Base-by-base conservation (phyloP, 2,113 vertebrate species). In the Azemiops feae region DNA sequence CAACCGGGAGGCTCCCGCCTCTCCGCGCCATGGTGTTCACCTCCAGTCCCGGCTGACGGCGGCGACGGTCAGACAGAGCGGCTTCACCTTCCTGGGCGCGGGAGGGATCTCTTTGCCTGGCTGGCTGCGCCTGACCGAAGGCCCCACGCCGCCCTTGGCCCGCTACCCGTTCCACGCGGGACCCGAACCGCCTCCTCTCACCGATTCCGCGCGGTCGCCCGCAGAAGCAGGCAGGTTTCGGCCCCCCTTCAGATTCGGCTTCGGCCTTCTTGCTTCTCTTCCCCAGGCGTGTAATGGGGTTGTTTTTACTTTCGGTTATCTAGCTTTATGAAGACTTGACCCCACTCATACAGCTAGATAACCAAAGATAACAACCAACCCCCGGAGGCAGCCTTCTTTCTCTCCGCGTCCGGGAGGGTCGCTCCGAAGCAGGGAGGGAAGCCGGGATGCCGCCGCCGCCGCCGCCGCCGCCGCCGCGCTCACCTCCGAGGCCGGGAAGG, bases 231-330 rank as follows among this genome's bases (percentile, higher is more conserved):
- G 1, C n/a, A 0, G n/a, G 69, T 7, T 18, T 14, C 5, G 69
- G n/a, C 6, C 5, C 74, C 74, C 9, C 74, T 81, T 8, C 74
- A 1, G n/a, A 20, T 1, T 6, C 7, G 69, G 16, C 69, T 39
- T 74, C 89, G 92, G 57, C 94, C 95, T 89, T 69, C 91, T 92
- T 93, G 85, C 93, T 95, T 94, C 94, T 96, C 95, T 95, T 95
- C 96, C 96, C 97, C 98, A 98, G 99, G 98, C 98, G 99, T 98
- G 99, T 98, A 99, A 98, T 99, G 99, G 99, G 99, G 99, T 99
- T 99, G 98, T 99, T 99, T 98, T 99, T 98, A 98, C 98, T 98
- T 98, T 98, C 98, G 98, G 98, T 98, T 98, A 98, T 98, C 98
- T 98, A 98, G 98, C 98, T 98, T 98, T 98, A 98, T 98, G 98